These are phyloP conservation scores for Anagrus nilaparvatae DNA, from an alignment of 1,140 invertebrate genomes.

Conservation along the genomic window DNA sequence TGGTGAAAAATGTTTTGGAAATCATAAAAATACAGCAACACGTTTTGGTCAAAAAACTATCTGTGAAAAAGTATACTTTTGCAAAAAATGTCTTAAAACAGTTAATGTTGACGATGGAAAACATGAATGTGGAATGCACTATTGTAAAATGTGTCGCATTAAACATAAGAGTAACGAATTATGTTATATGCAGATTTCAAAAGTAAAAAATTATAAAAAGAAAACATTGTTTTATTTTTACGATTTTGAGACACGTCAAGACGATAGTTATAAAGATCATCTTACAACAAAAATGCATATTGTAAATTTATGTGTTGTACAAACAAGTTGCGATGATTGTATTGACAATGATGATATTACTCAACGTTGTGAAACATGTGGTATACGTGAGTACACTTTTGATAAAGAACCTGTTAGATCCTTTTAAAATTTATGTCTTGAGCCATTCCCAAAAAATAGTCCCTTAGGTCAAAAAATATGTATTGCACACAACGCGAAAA, in stretches of 20 bases:
- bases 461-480: constrained; percentile 6
- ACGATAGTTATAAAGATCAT: neutral
- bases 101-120: no score
- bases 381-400: constrained; percentile 6
- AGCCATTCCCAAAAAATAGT: neutral
- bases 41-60: no score
- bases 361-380: neutral
- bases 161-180: no score
- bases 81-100: no score
- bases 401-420: constrained; percentile 1
- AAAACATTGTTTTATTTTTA: no score
- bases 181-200: no score
- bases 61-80: no score
- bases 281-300: neutral
- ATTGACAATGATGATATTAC: neutral
- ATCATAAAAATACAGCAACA: no score
- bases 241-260: neutral
- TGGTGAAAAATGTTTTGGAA: no score
- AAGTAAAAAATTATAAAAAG: no score
- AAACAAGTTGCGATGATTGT: neutral
- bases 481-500: constrained; percentile 21
- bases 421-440: constrained; percentile 4
- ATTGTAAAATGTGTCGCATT: no score
- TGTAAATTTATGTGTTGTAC: neutral
- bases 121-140: no score